A percentile compares a stretch with the other conserved stretches of the same genome.
Conservation (phyloP, 2,888 invertebrate species). For the Pterobdella sp. region DNA sequence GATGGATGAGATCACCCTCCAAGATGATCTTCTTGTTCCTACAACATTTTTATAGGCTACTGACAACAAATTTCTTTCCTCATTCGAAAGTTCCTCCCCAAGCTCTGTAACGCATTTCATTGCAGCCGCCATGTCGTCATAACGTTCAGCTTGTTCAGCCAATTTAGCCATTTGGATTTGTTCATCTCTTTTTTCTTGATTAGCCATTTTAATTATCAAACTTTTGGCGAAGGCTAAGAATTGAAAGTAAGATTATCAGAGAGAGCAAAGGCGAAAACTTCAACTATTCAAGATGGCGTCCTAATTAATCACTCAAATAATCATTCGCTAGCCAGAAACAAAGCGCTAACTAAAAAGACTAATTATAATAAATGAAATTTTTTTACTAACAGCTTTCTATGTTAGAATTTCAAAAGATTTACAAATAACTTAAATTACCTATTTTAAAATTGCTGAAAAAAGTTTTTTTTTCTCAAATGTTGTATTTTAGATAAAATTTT, state of each 20-base stretch:
- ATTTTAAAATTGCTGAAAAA: too few species aligned
- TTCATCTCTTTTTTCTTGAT: slow-evolving; percentile 29
- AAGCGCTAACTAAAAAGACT: too few species aligned
- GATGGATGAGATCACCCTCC: slow-evolving; percentile 97
- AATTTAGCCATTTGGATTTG: slow-evolving; percentile 32
- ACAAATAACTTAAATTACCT: too few species aligned
- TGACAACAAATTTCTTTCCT: slow-evolving; percentile 92
- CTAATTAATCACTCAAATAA: slow-evolving; percentile 14
- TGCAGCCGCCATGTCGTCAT: slow-evolving; percentile 93
- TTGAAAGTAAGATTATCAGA: background rate
- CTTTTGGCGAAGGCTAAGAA: too few species aligned
- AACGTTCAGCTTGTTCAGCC: slow-evolving; percentile 32
- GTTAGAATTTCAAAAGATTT: too few species aligned
- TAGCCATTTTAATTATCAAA: slow-evolving; percentile 27
- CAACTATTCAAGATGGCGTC: slow-evolving; percentile 11
- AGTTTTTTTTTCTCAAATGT: too few species aligned
- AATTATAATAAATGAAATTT: too few species aligned
- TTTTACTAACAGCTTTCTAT: too few species aligned
- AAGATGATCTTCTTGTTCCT: slow-evolving; percentile 90
- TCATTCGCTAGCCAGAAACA: too few species aligned
- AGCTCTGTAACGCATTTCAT: slow-evolving; percentile 95
- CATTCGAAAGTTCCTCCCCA: slow-evolving; percentile 91
- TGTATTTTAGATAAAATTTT: too few species aligned
- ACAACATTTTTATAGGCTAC: slow-evolving; percentile 99
- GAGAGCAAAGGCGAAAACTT: slow-evolving; percentile 12